Evolutionary conservation across 1,140 invertebrate genomes (phyloP).

Genomic region (Drosophila trapezifrons): DNA sequence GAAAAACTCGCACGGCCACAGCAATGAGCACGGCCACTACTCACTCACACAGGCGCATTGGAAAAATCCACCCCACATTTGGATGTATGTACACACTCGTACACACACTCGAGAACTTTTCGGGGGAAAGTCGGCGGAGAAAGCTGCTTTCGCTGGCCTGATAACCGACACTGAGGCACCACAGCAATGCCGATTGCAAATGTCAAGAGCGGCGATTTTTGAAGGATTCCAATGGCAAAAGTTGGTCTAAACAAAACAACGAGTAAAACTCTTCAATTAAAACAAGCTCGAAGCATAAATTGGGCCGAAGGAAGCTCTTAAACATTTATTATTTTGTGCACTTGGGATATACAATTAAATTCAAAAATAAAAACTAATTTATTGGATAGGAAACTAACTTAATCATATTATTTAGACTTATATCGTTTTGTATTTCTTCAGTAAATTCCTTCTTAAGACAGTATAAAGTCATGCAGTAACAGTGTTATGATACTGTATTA

Average conservation of each 20-base stretch:
- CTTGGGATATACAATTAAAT: background rate
- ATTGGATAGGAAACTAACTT: no score
- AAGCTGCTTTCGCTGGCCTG: constrained; percentile 42
- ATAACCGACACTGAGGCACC: constrained; percentile 18
- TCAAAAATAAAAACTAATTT: background rate
- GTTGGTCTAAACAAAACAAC: background rate
- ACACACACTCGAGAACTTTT: constrained; percentile 21
- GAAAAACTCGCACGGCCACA: constrained; percentile 63
- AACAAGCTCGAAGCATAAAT: constrained; percentile 2
- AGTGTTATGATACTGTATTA: no score
- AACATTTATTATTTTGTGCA: background rate
- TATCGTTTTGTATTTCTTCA: no score
- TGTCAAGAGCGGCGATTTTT: constrained; percentile 41
- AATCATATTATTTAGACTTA: background rate
- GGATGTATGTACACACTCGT: constrained; percentile 10
- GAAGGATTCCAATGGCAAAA: constrained; percentile 24
- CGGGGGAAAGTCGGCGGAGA: constrained; percentile 19
- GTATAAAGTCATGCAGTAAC: no score
- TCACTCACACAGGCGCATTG: constrained; percentile 33
- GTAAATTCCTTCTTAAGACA: background rate
- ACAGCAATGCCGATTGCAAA: constrained; percentile 15
- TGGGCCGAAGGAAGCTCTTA: background rate
- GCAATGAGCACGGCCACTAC: constrained; percentile 45
- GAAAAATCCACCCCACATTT: constrained; percentile 19
- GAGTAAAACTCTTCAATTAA: background rate